These are phyloP conservation scores for Smittia aterrima DNA, from an alignment of 2,888 invertebrate genomes.

Conservation along the genomic window DNA sequence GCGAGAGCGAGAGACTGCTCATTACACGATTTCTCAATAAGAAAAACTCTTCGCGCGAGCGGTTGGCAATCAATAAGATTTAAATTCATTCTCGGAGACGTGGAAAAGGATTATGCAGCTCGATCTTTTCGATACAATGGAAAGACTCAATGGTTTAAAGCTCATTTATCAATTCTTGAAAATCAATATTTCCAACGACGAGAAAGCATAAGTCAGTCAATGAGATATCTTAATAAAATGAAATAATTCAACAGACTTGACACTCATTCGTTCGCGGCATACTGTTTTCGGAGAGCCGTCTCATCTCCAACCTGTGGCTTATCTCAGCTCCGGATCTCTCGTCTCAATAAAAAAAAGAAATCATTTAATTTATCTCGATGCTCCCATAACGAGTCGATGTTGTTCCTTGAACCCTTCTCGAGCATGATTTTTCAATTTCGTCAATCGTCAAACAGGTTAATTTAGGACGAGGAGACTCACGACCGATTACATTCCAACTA, in stretches of 20 bases:
- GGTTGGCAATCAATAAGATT: conserved; percentile 1
- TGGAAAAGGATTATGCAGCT: conserved; percentile 9
- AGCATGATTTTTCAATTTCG: conserved; percentile 33
- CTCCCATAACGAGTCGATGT: conserved; percentile 8
- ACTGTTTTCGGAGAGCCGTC: conserved; percentile 1
- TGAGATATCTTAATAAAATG: conserved; percentile 24
- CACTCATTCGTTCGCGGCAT: conserved; percentile 35
- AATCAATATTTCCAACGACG: conserved; percentile 28
- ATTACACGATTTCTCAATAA: conserved; percentile 17
- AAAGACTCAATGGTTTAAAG: conserved; percentile 2
- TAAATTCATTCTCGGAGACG: not conserved
- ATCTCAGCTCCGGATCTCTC: not conserved
- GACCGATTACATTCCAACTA: no score
- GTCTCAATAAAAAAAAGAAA: conserved; percentile 10
- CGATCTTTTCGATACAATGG: not conserved
- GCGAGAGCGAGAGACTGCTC: not conserved
- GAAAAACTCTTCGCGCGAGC: no score
- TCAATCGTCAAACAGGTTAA: conserved; percentile 3
- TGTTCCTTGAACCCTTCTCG: not conserved
- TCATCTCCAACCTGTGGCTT: not conserved
- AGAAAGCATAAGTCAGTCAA: not conserved
- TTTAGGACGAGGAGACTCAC: not conserved
- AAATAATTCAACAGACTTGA: conserved; percentile 31
- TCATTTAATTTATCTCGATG: conserved; percentile 32
- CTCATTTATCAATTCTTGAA: conserved; percentile 34